Evolutionary conservation across 2,797 vertebrate genomes (phyloP).

Genomic region (Danionella dracula): DNA sequence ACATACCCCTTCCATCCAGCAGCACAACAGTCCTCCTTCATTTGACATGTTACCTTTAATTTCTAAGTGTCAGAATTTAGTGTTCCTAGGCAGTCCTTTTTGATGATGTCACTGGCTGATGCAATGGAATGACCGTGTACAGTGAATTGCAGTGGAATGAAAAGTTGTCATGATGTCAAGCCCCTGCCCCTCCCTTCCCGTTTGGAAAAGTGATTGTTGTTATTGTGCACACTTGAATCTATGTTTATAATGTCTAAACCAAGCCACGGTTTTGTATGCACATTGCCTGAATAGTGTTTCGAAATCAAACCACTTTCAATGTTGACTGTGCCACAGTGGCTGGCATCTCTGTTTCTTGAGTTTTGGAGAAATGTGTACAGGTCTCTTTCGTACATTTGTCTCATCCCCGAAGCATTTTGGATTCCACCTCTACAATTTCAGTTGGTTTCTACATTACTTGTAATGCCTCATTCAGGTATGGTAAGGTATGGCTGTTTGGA

Average conservation of each 20-base stretch:
- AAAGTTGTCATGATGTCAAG: conserved; percentile 51
- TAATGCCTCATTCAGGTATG: conserved; percentile 52
- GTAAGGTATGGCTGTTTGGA: conserved; percentile 50
- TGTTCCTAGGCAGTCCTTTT: conserved; percentile 47
- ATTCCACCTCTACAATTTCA: conserved; percentile 46
- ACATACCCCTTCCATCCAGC: conserved; percentile 27
- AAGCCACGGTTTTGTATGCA: conserved; percentile 52
- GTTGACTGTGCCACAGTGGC: conserved; percentile 44
- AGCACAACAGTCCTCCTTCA: conserved; percentile 41
- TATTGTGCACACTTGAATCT: conserved; percentile 49
- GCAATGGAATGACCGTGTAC: conserved; percentile 48
- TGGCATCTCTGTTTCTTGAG: conserved; percentile 43
- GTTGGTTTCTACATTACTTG: conserved; percentile 49
- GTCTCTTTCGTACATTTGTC: conserved; percentile 51
- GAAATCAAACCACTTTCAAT: conserved; percentile 43
- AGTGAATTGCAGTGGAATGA: conserved; percentile 51
- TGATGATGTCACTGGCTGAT: conserved; percentile 49
- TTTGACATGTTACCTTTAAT: conserved; percentile 45
- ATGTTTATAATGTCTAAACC: conserved; percentile 52
- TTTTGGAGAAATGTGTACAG: conserved; percentile 50
- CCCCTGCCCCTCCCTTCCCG: conserved; percentile 23
- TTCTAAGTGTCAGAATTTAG: conserved; percentile 47
- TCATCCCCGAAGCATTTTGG: conserved; percentile 47
- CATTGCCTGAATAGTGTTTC: conserved; percentile 52
- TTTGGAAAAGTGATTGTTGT: conserved; percentile 50